Evolutionary conservation across 1,140 invertebrate species (phyloP), one percentile per base, ranked within the genome.

Genomic region (Zaprionus gabonicus): DNA sequence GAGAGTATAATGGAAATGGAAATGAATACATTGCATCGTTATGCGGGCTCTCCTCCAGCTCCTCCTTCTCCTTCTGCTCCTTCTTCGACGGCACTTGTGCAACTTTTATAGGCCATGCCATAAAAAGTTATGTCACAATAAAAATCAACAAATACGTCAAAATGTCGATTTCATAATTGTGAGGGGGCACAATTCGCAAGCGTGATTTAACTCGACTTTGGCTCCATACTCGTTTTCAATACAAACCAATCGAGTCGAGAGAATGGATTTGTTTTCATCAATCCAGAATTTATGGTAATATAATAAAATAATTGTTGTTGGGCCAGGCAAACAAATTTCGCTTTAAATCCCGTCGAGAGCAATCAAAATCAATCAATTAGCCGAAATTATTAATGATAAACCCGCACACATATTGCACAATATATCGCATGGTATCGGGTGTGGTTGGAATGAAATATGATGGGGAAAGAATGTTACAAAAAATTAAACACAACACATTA

Each of bases 401-500:
- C 41, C n/a, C 41, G n/a, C 41, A 28, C 23, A 56, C 10, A 60
- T 65, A 65, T 75, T 59, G 4, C n/a, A 38, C 31, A 12, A 27
- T 31, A 27, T 28, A 27, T 28, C 23, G 23, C 23, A 27, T 28
- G 1, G 23, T 1, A 27, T 23, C 38, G 23, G 31, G 15, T 59
- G 36, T 38, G 36, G 44, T 28, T 15, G 9, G 34, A 38, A 72
- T 68, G 57, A 76, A 55, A 44, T 63, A 72, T 66, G 69, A 31
- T 53, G 10, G 49, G 46, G 13, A 84, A 76, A 81, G 31, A 34
- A 74, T 68, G 63, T 55, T 76, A 71, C 82, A 78, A 87, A 78
- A 87, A 86, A 87, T 87, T 78, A 49, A 71, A 80, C 84, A 80
- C 74, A 87, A 88, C 83, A 81, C 83, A 88, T 87, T 87, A 81